Percentiles rank a stretch among this genome's conserved stretches.
Conservation (phyloP, 2,113 vertebrate species). For the Cyrtonyx montezumae region DNA sequence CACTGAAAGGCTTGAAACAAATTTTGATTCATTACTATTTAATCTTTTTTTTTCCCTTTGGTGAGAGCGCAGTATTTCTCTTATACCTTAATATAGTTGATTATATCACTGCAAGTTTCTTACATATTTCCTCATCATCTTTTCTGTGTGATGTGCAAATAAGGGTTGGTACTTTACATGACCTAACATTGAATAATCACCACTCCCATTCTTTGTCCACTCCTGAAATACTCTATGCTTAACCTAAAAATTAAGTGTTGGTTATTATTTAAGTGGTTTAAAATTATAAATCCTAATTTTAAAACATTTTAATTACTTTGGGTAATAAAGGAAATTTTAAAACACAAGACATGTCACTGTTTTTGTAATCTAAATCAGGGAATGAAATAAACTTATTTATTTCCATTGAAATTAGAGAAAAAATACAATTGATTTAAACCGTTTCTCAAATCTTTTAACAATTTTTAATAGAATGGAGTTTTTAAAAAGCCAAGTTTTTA, state of each 20-base stretch:
- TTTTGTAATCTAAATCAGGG: background rate
- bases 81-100: background rate
- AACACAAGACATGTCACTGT: background rate
- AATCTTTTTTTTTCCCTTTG: background rate
- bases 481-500: background rate
- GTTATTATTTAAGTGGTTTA: background rate
- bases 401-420: background rate
- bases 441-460: background rate
- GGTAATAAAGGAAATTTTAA: background rate
- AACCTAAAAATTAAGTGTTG: background rate
- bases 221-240: background rate
- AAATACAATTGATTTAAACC: background rate
- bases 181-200: background rate
- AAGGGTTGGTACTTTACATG: background rate
- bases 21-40: background rate
- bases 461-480: background rate
- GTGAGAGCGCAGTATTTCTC: background rate
- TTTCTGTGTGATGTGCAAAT: background rate
- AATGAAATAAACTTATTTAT: background rate
- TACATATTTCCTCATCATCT: background rate
- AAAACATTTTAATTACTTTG: background rate
- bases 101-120: background rate
- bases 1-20: background rate
- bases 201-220: background rate
- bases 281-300: background rate